Conservation (phyloP, 1,140 invertebrate species). For the Dryas iulia region DNA sequence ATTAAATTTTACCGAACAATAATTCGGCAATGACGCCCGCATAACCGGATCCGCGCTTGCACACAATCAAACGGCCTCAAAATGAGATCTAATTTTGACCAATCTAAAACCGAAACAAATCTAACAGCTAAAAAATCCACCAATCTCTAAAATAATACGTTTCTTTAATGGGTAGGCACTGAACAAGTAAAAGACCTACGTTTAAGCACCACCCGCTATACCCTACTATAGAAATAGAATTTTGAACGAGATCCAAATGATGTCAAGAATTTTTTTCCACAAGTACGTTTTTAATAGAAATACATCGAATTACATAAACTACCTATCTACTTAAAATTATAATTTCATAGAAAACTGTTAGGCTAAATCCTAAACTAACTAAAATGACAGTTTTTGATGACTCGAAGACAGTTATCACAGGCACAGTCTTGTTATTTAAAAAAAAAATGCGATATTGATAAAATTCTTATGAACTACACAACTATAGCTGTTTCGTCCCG, state of each 20-base stretch:
- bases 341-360: constrained; percentile 42
- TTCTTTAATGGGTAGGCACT: constrained; percentile 61
- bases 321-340: constrained; percentile 65
- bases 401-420: constrained; percentile 23
- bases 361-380: constrained; percentile 24
- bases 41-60: too few relatives aligned
- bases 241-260: constrained; percentile 68
- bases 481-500: too few relatives aligned
- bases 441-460: too few relatives aligned
- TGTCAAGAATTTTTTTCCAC: constrained; percentile 53
- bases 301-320: constrained; percentile 58
- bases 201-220: constrained; percentile 74
- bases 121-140: constrained; percentile 40
- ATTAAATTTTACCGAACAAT: too few relatives aligned
- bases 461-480: too few relatives aligned
- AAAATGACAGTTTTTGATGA: constrained; percentile 17
- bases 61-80: constrained; percentile 50
- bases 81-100: constrained; percentile 77
- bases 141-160: constrained; percentile 44
- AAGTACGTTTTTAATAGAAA: constrained; percentile 51
- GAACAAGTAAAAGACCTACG: constrained; percentile 38
- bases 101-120: constrained; percentile 43
- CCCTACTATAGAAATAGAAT: constrained; percentile 56
- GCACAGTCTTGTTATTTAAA: constrained; percentile 13
- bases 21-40: too few relatives aligned